Percentiles rank a stretch among this genome's conserved stretches.
Conservation (phyloP, 2,888 invertebrate genomes). For the Thalpophila matura region DNA sequence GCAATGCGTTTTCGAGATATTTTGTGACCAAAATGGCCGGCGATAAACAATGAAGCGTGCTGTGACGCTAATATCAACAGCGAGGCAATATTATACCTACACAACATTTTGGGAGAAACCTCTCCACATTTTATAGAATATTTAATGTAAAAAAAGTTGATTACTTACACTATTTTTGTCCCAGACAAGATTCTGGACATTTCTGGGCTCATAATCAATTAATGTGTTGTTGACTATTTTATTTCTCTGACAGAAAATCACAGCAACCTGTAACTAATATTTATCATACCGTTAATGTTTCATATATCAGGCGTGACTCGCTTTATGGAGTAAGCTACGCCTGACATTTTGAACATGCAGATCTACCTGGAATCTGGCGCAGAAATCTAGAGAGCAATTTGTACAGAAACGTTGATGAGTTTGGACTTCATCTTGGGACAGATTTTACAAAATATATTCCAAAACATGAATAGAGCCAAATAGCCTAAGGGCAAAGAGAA, state of each 20-base stretch:
- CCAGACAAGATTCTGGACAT: not conserved
- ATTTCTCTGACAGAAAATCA: too few relatives aligned
- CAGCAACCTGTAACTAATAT: too few relatives aligned
- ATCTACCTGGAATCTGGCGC: not conserved
- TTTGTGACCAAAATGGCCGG: conserved; percentile 65
- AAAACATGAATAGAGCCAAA: not conserved
- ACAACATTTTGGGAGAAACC: conserved; percentile 3
- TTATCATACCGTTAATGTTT: too few relatives aligned
- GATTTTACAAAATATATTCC: not conserved
- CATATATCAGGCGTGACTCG: too few relatives aligned
- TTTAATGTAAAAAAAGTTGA: conserved; percentile 7
- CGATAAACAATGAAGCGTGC: conserved; percentile 47
- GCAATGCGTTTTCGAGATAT: conserved; percentile 71
- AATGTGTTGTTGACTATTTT: too few relatives aligned
- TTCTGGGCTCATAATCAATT: conserved; percentile 17
- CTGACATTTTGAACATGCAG: not conserved
- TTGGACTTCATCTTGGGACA: not conserved
- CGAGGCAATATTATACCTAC: conserved; percentile 27
- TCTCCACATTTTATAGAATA: conserved; percentile 4
- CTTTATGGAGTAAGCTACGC: not conserved
- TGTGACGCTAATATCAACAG: conserved; percentile 33
- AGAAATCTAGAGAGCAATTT: not conserved
- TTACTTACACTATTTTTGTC: not conserved
- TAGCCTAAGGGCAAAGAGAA: not conserved
- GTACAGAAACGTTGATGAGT: not conserved